These are phyloP conservation scores for Rousettus leschenaultii DNA, from an alignment of 2,113 vertebrate species.

Conservation along the genomic window DNA sequence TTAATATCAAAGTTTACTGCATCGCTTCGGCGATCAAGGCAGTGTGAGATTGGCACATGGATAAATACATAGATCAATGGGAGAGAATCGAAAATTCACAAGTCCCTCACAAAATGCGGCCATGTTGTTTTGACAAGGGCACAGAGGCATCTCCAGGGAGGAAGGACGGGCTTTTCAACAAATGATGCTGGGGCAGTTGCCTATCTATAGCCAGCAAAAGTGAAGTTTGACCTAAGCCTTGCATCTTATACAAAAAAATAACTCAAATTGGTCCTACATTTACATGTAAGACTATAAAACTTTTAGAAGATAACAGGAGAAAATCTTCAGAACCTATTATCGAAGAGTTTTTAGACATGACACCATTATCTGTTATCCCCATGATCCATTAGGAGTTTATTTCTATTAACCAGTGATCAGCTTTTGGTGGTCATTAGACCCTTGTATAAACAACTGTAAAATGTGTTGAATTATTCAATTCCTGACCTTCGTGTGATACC, in stretches of 20 bases:
- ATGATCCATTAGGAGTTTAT: not conserved
- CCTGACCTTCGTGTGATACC: slow-evolving; percentile 23
- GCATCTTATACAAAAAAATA: not conserved
- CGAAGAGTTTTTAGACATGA: not conserved
- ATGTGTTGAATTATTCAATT: slow-evolving; percentile 39
- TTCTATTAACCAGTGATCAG: not conserved
- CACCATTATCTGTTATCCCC: not conserved
- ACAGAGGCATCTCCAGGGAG: not conserved
- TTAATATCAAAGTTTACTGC: not conserved
- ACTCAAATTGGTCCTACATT: not conserved
- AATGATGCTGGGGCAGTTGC: not conserved
- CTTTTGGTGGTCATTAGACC: not conserved
- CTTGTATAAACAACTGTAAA: not conserved
- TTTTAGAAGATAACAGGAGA: not conserved
- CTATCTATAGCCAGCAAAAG: not conserved
- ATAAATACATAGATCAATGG: not conserved
- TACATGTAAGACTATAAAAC: not conserved
- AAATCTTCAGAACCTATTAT: not conserved
- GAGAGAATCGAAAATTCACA: not conserved
- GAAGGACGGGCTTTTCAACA: not conserved
- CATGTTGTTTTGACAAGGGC: not conserved
- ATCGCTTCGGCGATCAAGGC: not conserved
- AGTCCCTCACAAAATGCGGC: not conserved
- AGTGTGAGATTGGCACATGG: not conserved
- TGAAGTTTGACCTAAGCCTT: not conserved